Base-by-base conservation (phyloP, 1,140 invertebrate species). In the Drosophila lowei region DNA sequence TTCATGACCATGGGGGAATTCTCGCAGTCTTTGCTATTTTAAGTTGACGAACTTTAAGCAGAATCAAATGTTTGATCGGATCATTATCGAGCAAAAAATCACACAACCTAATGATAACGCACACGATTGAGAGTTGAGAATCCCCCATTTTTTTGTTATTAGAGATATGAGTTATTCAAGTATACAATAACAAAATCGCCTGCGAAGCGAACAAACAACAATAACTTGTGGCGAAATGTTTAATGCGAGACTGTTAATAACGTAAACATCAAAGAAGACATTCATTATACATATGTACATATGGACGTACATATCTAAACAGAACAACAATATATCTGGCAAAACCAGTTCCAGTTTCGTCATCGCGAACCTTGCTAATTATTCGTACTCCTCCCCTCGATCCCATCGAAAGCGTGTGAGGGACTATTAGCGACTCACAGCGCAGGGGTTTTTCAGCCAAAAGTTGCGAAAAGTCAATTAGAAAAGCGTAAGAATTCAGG, bases 311-410 rank as follows among this genome's bases (percentile, higher is more conserved):
- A 57, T 34, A 21, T 18, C 30, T 52, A 56, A 54, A 47, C 38
- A 50, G 57, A 77, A 47, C 47, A 46, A 21, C 7, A 63, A 54
- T 41, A 16, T 21, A 44, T 23, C 6, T 38, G 34, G 34, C 13
- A 5, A 65, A 68, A 77, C 78, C 68, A 41, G 79, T 83, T 83
- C 30, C 41, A 55, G 77, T 71, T 75, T 71, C 79, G 79, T 84
- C 71, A 83, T 60, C 5, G 11, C 34, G 34, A 38, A 38, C 11
- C 34, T 38, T 9, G 11, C 34, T 38, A 11, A 13, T 38, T 38
- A 38, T 38, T 38, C 9, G 34, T 38, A 38, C 34, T 11, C 3
- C 34, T 38, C 49, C 15, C 23, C 21, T 18, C 18, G 21, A 28
- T 66, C 25, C 16, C 46, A 34, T 56, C 53, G 43, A 11, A 11